Percentiles rank a stretch among this genome's conserved stretches.
phyloP scores from a whole-genome alignment of 2,113 vertebrate species.

The Alosa alosa region DNA sequence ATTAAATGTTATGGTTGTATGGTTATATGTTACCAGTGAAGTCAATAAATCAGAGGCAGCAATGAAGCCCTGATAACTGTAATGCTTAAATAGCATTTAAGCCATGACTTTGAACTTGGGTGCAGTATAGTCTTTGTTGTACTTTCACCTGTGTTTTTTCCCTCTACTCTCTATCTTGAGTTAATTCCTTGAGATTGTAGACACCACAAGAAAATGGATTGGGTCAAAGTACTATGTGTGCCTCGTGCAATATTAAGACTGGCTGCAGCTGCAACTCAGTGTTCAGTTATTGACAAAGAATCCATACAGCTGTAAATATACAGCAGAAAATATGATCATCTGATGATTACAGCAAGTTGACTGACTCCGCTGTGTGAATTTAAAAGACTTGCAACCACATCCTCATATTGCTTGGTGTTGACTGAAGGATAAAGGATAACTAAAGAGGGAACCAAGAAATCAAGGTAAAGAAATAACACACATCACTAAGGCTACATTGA shows the following conservation, averaged over 20 bases:
- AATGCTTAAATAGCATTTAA: constrained; percentile 33
- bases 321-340: neutral
- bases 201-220: constrained; percentile 25
- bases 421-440: neutral
- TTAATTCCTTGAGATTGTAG: constrained; percentile 32
- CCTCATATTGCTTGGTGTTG: neutral
- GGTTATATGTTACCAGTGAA: neutral
- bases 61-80: neutral
- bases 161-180: neutral
- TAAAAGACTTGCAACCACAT: neutral
- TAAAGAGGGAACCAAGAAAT: neutral
- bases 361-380: neutral
- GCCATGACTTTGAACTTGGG: constrained; percentile 37
- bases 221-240: constrained; percentile 39
- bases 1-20: neutral
- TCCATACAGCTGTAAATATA: neutral
- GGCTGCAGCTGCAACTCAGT: neutral
- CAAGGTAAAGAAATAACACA: neutral
- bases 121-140: constrained; percentile 23
- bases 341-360: neutral
- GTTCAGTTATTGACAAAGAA: neutral
- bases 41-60: neutral
- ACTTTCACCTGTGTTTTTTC: constrained; percentile 33
- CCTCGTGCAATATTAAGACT: neutral
- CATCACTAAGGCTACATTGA: neutral